phyloP scores from a whole-genome alignment of 2,888 invertebrate genomes.

The Neoitamus cyanurus region DNA sequence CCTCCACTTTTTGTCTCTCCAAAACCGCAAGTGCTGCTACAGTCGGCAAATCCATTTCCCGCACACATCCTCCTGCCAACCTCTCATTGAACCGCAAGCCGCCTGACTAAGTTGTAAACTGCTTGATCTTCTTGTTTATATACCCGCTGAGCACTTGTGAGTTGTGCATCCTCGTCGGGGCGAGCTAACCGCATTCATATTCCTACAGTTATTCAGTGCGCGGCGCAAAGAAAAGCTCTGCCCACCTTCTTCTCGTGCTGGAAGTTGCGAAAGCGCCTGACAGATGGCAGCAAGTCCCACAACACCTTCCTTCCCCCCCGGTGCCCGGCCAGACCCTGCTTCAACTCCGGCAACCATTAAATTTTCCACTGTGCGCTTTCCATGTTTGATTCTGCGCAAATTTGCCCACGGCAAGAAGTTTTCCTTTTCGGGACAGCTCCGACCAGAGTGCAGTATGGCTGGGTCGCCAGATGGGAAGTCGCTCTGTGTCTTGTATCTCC shows the following conservation, averaged over 20 bases:
- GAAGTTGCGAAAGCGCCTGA: conserved; percentile 29
- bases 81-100: not conserved
- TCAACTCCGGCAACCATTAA: conserved; percentile 10
- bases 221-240: conserved; percentile 7
- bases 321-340: not conserved
- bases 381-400: conserved; percentile 35
- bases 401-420: conserved; percentile 3
- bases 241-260: not conserved
- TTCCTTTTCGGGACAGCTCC: not conserved
- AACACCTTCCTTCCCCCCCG: not conserved
- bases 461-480: not conserved
- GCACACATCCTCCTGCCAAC: not conserved
- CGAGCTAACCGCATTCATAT: not conserved
- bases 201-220: not conserved
- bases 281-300: conserved; percentile 33
- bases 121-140: not conserved
- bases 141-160: not conserved
- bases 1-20: not conserved
- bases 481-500: not conserved
- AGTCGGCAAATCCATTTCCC: not conserved
- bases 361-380: conserved; percentile 6
- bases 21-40: not conserved
- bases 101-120: not conserved
- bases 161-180: not conserved
- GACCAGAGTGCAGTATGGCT: not conserved